Base-by-base conservation (phyloP, 2,888 invertebrate genomes). In the Hirtodrosophila confusa region DNA sequence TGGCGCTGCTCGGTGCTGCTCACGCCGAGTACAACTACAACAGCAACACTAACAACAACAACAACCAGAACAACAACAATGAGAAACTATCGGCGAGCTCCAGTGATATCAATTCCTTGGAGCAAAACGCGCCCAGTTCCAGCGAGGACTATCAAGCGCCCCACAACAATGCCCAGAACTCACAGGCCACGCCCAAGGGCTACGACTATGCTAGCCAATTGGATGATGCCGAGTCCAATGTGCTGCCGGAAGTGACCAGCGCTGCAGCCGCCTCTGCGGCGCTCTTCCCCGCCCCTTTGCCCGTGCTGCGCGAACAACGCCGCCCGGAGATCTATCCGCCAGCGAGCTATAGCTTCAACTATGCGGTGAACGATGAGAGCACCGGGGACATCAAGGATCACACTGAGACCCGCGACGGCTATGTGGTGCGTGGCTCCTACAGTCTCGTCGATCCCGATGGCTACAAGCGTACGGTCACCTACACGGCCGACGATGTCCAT, bases 351-450 rank as follows among this genome's bases (percentile, higher is more conserved):
- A 91, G 91, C 49, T 92, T 90, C 70, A 90, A 89, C 39, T 93
- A 92, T 68, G 89, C 89, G 36, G 92, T 92, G 1, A 90, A 92
- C 64, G 92, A 92, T 71, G 90, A 90, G 43, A 89, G 80, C 58
- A 93, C 93, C 69, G 93, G 93, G 4, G 93, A 93, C 79, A 90
- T 90, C 55, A 93, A 93, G 84, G 90, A 88, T 53, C 93, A 93
- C 78, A 91, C 90, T 47, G 93, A 93, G 88, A 83, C 91, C 1
- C 91, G 93, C 8, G 90, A 92, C 76, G 93, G 93, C 11, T 92
- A 93, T 82, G 89, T 89, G 40, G 93, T 93, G 31, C 92, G 92
- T 44, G 93, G 93, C n/a, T 89, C 89, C 48, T 93, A 93, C 83
- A 92, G 92, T 49, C 86, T 93, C 24, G 77, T 93, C 55, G 93